These are phyloP conservation scores for Drosophila pseudotalamancana DNA, from an alignment of 2,888 invertebrate species.

Conservation along the genomic window DNA sequence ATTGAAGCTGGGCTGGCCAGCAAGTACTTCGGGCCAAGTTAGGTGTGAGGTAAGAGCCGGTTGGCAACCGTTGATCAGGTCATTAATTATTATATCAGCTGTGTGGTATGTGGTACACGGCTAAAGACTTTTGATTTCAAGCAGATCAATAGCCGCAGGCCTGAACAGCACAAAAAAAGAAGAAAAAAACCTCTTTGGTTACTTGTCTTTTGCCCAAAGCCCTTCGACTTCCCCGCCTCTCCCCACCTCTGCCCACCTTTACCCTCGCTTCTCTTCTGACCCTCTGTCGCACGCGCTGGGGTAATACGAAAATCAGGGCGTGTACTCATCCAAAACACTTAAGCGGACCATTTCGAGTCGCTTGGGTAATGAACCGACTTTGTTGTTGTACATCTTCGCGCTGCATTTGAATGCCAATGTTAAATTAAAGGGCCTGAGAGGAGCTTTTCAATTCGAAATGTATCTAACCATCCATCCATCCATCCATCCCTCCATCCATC, in stretches of 20 bases:
- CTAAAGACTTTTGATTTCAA: conserved; percentile 82
- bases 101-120: conserved; percentile 46
- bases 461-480: background rate
- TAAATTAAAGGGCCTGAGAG: conserved; percentile 54
- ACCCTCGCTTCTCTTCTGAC: too few species aligned
- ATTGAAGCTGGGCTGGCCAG: background rate
- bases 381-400: conserved; percentile 63
- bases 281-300: conserved; percentile 61
- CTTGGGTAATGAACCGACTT: conserved; percentile 70
- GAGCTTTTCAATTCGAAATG: conserved; percentile 34
- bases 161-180: conserved; percentile 28
- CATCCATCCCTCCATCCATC: background rate
- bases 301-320: conserved; percentile 71
- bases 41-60: conserved; percentile 20
- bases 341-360: conserved; percentile 57
- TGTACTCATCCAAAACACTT: conserved; percentile 81
- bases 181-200: conserved; percentile 37
- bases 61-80: conserved; percentile 53
- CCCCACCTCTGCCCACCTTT: too few species aligned
- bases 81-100: conserved; percentile 77
- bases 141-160: conserved; percentile 78
- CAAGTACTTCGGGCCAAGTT: background rate
- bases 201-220: conserved; percentile 27
- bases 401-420: conserved; percentile 76
- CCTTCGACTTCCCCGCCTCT: background rate